phyloP scores from a whole-genome alignment of 2,797 vertebrate genomes.

The Caiman crocodilus region DNA sequence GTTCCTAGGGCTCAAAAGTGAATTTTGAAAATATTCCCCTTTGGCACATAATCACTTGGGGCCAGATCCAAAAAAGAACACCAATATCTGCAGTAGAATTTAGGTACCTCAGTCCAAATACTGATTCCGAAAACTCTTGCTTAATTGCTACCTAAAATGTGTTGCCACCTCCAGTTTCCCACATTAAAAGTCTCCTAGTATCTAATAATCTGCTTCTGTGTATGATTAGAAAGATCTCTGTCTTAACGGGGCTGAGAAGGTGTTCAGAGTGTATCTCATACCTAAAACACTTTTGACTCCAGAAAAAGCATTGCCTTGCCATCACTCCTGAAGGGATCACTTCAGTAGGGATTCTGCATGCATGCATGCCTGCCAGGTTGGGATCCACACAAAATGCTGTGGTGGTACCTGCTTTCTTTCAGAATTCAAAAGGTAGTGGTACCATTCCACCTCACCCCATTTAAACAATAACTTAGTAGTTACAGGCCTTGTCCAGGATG shows the following conservation, averaged over 20 bases:
- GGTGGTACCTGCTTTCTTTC: too few relatives aligned
- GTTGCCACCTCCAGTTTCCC: background rate
- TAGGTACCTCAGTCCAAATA: background rate
- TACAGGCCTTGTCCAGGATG: too few relatives aligned
- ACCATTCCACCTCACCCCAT: too few relatives aligned
- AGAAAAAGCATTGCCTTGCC: too few relatives aligned
- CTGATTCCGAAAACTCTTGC: background rate
- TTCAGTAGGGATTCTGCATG: too few relatives aligned
- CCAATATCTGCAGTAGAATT: background rate
- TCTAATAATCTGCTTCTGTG: background rate
- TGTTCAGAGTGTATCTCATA: too few relatives aligned
- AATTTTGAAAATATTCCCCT: background rate
- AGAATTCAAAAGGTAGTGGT: too few relatives aligned
- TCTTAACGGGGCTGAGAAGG: background rate
- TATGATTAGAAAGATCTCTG: background rate
- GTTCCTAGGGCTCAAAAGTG: background rate
- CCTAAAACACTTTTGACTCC: too few relatives aligned
- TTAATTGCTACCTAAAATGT: background rate
- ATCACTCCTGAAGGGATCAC: too few relatives aligned
- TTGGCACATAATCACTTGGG: background rate
- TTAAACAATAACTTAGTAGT: too few relatives aligned
- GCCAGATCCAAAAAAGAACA: background rate
- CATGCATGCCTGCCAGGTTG: too few relatives aligned
- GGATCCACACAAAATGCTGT: too few relatives aligned
- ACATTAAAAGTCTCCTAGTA: background rate